Base-by-base conservation (phyloP, 2,888 invertebrate species). In the Caenorhabditis sp. region DNA sequence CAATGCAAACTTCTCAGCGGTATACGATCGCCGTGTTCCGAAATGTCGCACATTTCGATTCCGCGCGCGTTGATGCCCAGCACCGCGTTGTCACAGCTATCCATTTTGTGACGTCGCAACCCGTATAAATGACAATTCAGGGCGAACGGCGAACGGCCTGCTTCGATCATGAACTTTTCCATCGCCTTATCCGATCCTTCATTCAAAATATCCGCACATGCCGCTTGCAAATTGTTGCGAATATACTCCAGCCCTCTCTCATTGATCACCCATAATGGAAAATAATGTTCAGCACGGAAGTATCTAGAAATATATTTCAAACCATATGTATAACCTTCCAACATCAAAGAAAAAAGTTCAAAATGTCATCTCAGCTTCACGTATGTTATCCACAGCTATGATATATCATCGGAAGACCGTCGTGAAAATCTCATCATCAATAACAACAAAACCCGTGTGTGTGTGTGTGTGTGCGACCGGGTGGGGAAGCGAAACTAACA, bases 51-150 rank as follows among this genome's bases (percentile, higher is more conserved):
- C 77, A 84, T 77, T 57, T 84, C 81, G 26, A 84, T 76, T 10
- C 84, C 83, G 12, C 78, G 78, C 58, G 95, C 94, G 87, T 95
- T 95, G 69, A 97, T 93, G 64, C 95, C 94, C 79, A 97, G 91
- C 91, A 94, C 93, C 21, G 94, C 93, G 68, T 89, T 89, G 80
- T 88, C 88, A 36, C 88, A 86, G 62, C 82, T 93, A 92, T 88
- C 95, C 92, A 88, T 88, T 83, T 89, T 89, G 81, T 87, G 87
- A 79, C 88, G 88, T 72, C 89, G 84, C 58, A 96, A 91, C 73
- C 93, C 92, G 89, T 93, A 95, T 60, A 93, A 90, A 89, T 97
- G 96, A 60, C 95, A 93, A 90, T 96, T 96, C 89, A 91, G 90
- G 62, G 94, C 93, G 86, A 94, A 93, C 73, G 92, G 93, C 57